These are phyloP conservation scores for Sarcophaga rosellei DNA, from an alignment of 2,888 invertebrate genomes.

Conservation along the genomic window DNA sequence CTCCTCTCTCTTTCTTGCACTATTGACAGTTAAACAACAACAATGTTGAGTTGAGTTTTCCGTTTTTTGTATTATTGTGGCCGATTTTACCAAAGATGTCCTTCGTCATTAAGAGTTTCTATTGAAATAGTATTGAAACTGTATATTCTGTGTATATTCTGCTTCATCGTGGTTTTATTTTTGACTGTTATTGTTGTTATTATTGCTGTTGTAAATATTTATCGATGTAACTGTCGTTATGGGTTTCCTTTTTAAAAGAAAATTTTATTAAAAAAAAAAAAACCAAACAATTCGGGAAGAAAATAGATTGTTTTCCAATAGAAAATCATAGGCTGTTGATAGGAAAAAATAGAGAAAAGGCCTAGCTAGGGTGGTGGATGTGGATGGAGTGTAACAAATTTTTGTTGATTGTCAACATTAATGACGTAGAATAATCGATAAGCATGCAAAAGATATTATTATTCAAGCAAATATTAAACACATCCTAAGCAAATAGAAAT, in stretches of 20 bases:
- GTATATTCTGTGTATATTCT: too few species aligned
- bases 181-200: background rate
- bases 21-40: too few species aligned
- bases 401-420: slow-evolving; percentile 11
- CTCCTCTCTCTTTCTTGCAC: background rate
- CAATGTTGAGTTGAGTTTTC: background rate
- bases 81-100: background rate
- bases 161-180: too few species aligned
- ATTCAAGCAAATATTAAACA: background rate
- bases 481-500: too few species aligned
- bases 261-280: background rate
- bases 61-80: slow-evolving; percentile 4
- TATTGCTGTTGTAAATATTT: slow-evolving; percentile 8
- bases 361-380: too few species aligned
- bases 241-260: slow-evolving; percentile 20
- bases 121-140: background rate
- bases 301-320: background rate
- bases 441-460: slow-evolving; percentile 1
- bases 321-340: background rate
- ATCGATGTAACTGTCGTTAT: slow-evolving; percentile 49
- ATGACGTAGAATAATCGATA: slow-evolving; percentile 28
- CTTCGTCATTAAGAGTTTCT: background rate
- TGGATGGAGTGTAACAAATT: background rate
- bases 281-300: background rate
- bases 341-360: background rate